Percentiles rank a stretch among this genome's conserved stretches.
Conservation (phyloP, 2,113 vertebrate genomes). For the Platycercus adscitus region DNA sequence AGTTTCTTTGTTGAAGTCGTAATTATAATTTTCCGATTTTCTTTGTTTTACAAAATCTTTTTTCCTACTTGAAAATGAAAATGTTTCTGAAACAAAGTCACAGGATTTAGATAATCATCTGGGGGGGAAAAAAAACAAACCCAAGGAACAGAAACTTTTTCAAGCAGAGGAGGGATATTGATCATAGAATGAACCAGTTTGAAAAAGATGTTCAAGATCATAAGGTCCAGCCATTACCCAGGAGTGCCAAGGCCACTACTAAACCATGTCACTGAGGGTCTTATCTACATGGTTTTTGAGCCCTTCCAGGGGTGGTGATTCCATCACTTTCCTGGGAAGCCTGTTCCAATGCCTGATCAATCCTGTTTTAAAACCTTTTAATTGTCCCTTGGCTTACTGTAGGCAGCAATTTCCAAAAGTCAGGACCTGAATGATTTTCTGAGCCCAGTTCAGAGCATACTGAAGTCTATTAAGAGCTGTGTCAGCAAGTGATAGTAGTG, state of each 20-base stretch:
- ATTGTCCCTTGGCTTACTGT: background rate
- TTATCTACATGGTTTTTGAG: background rate
- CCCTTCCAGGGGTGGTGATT: background rate
- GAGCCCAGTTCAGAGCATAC: background rate
- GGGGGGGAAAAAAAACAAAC: background rate
- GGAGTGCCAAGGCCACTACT: background rate
- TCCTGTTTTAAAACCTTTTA: background rate
- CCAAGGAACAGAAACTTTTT: background rate
- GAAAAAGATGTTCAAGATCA: background rate
- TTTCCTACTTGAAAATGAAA: background rate
- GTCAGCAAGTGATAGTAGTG: background rate
- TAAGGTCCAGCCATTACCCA: background rate
- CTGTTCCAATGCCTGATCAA: background rate
- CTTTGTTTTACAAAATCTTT: background rate
- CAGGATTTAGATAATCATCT: background rate
- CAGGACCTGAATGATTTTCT: background rate
- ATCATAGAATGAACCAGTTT: background rate
- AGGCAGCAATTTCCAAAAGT: background rate
- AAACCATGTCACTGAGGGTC: background rate
- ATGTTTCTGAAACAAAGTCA: background rate
- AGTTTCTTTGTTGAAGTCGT: background rate
- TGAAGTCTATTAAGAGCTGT: background rate
- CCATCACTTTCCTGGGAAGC: background rate
- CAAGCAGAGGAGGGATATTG: background rate
- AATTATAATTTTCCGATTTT: accelerated